Evolutionary conservation across 1,140 invertebrate species (phyloP).

Genomic region (Mactra quadrangularis): DNA sequence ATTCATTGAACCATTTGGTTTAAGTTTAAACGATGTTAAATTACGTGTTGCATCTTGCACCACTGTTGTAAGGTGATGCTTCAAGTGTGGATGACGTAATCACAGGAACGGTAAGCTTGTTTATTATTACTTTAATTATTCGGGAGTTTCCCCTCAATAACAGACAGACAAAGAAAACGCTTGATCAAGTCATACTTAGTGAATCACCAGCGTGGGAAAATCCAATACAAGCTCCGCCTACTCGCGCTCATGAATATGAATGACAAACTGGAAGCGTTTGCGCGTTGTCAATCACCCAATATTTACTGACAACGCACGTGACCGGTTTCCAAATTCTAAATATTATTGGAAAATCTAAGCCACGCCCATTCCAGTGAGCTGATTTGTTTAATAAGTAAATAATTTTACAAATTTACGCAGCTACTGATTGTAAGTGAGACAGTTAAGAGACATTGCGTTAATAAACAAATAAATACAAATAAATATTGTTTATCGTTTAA

Average conservation of each 20-base stretch:
- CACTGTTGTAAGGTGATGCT: too few relatives aligned
- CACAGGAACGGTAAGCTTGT: too few relatives aligned
- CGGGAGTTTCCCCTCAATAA: too few relatives aligned
- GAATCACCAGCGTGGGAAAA: constrained; percentile 40
- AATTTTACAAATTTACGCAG: constrained; percentile 3
- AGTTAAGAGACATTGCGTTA: too few relatives aligned
- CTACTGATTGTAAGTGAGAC: not conserved
- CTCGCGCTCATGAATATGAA: constrained; percentile 4
- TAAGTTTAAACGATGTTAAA: too few relatives aligned
- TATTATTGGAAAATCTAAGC: constrained; percentile 24
- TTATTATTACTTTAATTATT: too few relatives aligned
- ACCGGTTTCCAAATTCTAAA: not conserved
- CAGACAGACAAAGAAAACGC: too few relatives aligned
- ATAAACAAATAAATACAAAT: too few relatives aligned
- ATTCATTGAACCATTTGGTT: not conserved
- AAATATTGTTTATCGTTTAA: too few relatives aligned
- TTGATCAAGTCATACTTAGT: not conserved
- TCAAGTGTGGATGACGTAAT: too few relatives aligned
- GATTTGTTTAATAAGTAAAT: constrained; percentile 21
- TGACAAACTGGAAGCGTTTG: not conserved
- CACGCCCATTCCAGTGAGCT: not conserved
- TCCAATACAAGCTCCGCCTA: not conserved
- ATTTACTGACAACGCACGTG: constrained; percentile 34
- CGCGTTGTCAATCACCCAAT: constrained; percentile 5
- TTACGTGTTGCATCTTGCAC: too few relatives aligned